Percentiles rank a stretch among this genome's conserved stretches.
phyloP scores from a whole-genome alignment of 2,888 invertebrate species.

The Phyllotreta cruciferae region DNA sequence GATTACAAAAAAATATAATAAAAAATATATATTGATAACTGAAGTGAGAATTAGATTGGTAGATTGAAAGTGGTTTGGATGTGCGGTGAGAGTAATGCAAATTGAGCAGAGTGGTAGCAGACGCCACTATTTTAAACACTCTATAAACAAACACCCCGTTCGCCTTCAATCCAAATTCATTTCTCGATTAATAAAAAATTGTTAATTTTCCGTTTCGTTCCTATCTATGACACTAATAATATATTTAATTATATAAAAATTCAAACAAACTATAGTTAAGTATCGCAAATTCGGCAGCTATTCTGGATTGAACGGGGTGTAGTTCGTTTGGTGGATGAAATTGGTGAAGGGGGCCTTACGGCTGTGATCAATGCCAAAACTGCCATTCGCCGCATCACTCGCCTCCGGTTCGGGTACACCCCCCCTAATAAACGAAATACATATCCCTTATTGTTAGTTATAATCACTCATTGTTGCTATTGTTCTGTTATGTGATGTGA shows the following conservation, averaged over 20 bases:
- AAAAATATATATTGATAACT: conserved; percentile 49
- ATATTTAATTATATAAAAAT: conserved; percentile 8
- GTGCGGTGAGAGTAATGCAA: conserved; percentile 44
- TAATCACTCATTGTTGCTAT: conserved; percentile 60
- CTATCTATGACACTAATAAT: no score
- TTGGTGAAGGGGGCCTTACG: conserved; percentile 54
- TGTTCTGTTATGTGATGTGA: conserved; percentile 62
- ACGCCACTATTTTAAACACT: conserved; percentile 20
- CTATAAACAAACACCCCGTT: conserved; percentile 9
- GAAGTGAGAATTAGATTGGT: conserved; percentile 49
- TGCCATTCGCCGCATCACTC: conserved; percentile 57
- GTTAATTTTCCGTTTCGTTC: no score
- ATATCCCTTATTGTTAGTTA: conserved; percentile 63
- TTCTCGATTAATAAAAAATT: no score
- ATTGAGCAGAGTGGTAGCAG: conserved; percentile 34
- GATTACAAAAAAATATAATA: conserved; percentile 53
- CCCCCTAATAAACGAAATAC: conserved; percentile 60
- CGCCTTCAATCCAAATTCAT: neutral
- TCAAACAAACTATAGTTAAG: conserved; percentile 35
- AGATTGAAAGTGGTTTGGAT: conserved; percentile 41
- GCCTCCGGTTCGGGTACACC: conserved; percentile 47
- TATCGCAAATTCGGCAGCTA: neutral
- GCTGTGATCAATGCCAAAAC: conserved; percentile 61
- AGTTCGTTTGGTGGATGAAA: conserved; percentile 25
- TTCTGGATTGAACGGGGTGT: conserved; percentile 36